Conservation (phyloP, 2,113 vertebrate genomes). For the Nerophis lumbriciformis region DNA sequence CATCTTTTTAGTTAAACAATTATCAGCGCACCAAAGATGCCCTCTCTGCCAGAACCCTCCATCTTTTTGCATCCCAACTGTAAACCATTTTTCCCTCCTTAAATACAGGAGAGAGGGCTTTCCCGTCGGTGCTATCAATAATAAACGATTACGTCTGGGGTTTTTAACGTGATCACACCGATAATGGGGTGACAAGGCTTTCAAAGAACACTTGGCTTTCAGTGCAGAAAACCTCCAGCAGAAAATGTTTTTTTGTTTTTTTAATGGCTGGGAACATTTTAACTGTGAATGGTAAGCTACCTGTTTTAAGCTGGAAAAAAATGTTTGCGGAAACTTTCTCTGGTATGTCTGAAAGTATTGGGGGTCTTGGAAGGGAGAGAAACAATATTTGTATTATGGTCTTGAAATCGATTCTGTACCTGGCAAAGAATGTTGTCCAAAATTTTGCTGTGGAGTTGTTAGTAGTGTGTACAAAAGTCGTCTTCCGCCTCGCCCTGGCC, state of each 20-base stretch:
- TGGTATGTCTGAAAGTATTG: background rate
- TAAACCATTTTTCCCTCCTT: constrained; percentile 29
- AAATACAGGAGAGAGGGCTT: constrained; percentile 20
- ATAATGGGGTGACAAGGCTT: constrained; percentile 49
- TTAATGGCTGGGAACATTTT: too few relatives aligned
- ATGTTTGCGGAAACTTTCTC: background rate
- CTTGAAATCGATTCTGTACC: constrained; percentile 6
- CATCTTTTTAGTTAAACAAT: too few relatives aligned
- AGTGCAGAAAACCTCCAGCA: constrained; percentile 28
- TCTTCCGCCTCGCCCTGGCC: background rate
- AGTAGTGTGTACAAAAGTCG: background rate
- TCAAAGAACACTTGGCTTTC: constrained; percentile 56
- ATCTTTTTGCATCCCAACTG: constrained; percentile 36
- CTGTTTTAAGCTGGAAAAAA: constrained; percentile 6
- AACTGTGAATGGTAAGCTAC: too few relatives aligned
- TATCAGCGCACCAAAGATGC: background rate
- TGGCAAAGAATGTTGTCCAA: constrained; percentile 10
- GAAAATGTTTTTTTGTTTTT: background rate
- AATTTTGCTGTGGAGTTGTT: background rate
- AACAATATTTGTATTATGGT: constrained; percentile 3
- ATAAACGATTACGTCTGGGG: constrained; percentile 44
- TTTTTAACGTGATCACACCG: constrained; percentile 51
- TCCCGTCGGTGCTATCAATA: constrained; percentile 51
- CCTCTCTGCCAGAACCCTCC: constrained; percentile 5
- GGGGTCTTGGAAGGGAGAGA: background rate